Conservation (phyloP, 1,140 invertebrate species). For the Drosophila baimaii region DNA sequence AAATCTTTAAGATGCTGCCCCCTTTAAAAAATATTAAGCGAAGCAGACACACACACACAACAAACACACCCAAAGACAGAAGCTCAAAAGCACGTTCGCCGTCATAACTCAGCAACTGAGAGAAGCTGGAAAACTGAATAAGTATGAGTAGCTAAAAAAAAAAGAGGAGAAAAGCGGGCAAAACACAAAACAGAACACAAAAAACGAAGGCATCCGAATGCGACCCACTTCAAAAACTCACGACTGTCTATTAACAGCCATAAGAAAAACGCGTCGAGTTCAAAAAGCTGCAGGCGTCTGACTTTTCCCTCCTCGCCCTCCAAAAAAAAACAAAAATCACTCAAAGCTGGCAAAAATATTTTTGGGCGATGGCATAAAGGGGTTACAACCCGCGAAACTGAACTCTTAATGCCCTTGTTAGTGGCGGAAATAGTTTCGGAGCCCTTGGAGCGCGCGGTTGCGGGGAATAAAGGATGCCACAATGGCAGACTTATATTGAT, state of each 20-base stretch:
- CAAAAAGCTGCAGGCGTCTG: conserved; percentile 61
- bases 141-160: conserved; percentile 4
- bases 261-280: conserved; percentile 53
- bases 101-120: conserved; percentile 69
- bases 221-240: conserved; percentile 73
- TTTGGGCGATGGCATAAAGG: neutral
- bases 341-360: conserved; percentile 34
- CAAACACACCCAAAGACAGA: conserved; percentile 39
- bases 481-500: conserved; percentile 7
- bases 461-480: neutral
- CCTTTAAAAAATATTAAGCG: conserved; percentile 60
- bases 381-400: conserved; percentile 14
- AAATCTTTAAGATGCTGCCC: conserved; percentile 75
- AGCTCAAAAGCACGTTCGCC: conserved; percentile 67
- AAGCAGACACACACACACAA: conserved; percentile 15
- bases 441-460: too few relatives aligned
- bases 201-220: conserved; percentile 31
- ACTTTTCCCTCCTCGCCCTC: conserved; percentile 15
- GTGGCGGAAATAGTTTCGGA: conserved; percentile 27
- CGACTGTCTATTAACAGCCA: conserved; percentile 75
- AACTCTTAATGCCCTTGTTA: conserved; percentile 41
- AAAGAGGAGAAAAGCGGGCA: neutral
- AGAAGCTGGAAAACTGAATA: conserved; percentile 42
- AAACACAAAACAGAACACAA: conserved; percentile 35
- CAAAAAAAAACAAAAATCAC: conserved; percentile 41